Base-by-base conservation (phyloP, 2,888 invertebrate genomes). In the Sepioteuthis lessoniana region DNA sequence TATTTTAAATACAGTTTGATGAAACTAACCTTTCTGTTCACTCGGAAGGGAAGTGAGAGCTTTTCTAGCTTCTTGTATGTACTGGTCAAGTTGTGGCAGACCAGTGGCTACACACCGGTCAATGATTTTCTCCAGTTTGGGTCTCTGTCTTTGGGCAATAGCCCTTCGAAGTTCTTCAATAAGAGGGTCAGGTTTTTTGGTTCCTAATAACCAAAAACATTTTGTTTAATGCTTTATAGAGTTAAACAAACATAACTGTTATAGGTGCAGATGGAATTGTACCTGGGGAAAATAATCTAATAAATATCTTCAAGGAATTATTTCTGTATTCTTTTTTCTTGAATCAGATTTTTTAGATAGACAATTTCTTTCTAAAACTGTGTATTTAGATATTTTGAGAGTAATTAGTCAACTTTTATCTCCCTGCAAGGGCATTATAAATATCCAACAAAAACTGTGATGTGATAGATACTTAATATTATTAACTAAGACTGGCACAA, bases 71-170 rank as follows among this genome's bases (percentile, higher is more conserved):
- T n/a, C 76, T 76, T 76, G n/a, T 13, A 76, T 76, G n/a, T 76
- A 76, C n/a, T 76, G 76, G 76, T 76, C 76, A n/a, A 76, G 76
- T 76, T 76, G 76, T 76, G 76, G 76, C n/a, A 76, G n/a, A 76
- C 76, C 76, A 76, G n/a, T 76, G n/a, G 76, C 76, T n/a, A 76
- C n/a, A 35, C 35, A 35, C 13, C n/a, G 76, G n/a, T 76, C 76
- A 76, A 76, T n/a, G n/a, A 76, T n/a, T 76, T 76, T 76, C n/a
- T 76, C 76, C 76, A 35, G 10, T n/a, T 76, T 76, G n/a, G 76
- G 76, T 76, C 19, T 76, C 35, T 76, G 76, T 35, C 76, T n/a
- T n/a, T 76, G 76, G n/a, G 76, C n/a, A 76, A 76, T 76, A n/a
- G 76, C 76, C n/a, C 76, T 76, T 76, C n/a, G n/a, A 76, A 76